Conservation (phyloP, 2,113 vertebrate species). For the Pyxicephalus adspersus region DNA sequence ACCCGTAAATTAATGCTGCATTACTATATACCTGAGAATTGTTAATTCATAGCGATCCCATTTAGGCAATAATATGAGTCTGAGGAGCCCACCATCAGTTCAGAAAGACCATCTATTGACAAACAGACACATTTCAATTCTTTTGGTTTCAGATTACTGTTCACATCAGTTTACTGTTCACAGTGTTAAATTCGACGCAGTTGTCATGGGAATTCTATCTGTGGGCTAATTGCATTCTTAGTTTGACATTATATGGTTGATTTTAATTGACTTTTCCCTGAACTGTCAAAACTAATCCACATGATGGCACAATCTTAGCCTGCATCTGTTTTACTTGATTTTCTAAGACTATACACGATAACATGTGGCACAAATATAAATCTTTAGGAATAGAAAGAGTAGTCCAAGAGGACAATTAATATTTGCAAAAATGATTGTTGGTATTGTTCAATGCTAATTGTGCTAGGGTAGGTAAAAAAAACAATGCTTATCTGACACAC, state of each 20-base stretch:
- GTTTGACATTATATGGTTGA: constrained; percentile 36
- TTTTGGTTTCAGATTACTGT: no score
- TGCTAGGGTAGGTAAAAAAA: no score
- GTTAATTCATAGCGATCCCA: background rate
- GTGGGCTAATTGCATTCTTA: constrained; percentile 43
- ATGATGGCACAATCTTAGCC: constrained; percentile 10
- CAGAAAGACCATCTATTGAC: background rate
- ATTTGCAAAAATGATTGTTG: no score
- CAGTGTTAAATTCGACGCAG: background rate
- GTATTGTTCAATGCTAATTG: no score
- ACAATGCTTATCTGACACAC: no score
- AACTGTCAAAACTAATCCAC: constrained; percentile 42
- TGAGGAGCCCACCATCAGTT: background rate
- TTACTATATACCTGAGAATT: background rate
- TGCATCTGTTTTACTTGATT: constrained; percentile 15
- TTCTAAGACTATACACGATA: background rate
- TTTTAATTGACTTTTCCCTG: constrained; percentile 36
- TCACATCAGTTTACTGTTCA: constrained; percentile 16
- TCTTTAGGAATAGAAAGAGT: no score
- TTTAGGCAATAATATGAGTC: background rate
- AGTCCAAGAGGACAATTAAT: no score
- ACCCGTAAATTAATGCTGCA: background rate
- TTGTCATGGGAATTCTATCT: constrained; percentile 25
- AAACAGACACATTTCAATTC: background rate
- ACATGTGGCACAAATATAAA: no score